Evolutionary conservation across 1,140 invertebrate genomes (phyloP).

Genomic region (Drosophila persimilis): DNA sequence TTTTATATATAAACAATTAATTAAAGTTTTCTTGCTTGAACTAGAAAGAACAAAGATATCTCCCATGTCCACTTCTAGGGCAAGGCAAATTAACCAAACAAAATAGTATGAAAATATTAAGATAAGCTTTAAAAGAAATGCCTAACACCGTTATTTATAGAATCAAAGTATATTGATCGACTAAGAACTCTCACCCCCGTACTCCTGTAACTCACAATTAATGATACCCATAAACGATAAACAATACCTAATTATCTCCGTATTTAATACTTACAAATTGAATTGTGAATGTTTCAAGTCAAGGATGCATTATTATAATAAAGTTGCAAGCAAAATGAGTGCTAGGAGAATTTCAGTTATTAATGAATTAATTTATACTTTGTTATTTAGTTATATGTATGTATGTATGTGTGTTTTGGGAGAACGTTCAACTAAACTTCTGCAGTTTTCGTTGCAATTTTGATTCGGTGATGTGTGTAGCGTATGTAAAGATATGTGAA

Average conservation of each 20-base stretch:
- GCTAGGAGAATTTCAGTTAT: slow-evolving; percentile 6
- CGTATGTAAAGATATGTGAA: slow-evolving; percentile 7
- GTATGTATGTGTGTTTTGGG: background rate
- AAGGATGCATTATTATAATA: slow-evolving; percentile 22
- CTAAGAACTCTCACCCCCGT: too few relatives aligned
- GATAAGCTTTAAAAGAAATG: too few relatives aligned
- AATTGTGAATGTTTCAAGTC: slow-evolving; percentile 5
- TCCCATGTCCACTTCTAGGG: too few relatives aligned
- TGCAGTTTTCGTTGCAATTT: slow-evolving; percentile 8
- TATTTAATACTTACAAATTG: slow-evolving; percentile 7
- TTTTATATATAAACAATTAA: too few relatives aligned
- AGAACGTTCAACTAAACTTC: background rate
- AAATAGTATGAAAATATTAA: too few relatives aligned
- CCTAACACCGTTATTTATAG: too few relatives aligned
- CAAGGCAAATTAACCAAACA: too few relatives aligned
- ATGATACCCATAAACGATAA: too few relatives aligned
- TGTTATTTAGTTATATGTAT: slow-evolving; percentile 38
- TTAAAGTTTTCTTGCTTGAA: too few relatives aligned
- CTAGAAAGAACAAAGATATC: too few relatives aligned
- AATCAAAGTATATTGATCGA: too few relatives aligned
- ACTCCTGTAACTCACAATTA: too few relatives aligned
- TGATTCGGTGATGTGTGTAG: slow-evolving; percentile 9
- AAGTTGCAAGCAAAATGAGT: slow-evolving; percentile 12
- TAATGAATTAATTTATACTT: slow-evolving; percentile 10
- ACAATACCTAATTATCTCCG: slow-evolving; percentile 14